These are phyloP conservation scores for Holacanthella duospinosa DNA, from an alignment of 2,888 invertebrate genomes.

Conservation along the genomic window DNA sequence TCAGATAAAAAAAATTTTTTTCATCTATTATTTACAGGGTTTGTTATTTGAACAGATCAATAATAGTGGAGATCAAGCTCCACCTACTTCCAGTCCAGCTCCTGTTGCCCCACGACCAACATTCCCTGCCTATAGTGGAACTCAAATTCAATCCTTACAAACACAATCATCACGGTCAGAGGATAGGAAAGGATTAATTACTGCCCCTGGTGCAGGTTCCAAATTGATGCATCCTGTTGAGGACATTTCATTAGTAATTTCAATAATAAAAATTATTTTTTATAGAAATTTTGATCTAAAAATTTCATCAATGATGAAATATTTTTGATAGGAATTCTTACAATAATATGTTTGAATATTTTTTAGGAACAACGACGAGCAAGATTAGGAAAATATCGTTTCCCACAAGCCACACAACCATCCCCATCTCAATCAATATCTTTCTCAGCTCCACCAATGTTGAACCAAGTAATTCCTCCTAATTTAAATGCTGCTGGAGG, in stretches of 20 bases:
- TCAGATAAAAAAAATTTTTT: too few relatives aligned
- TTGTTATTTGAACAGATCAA: too few relatives aligned
- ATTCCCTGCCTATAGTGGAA: slow-evolving; percentile 10
- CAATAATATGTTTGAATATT: slow-evolving; percentile 10
- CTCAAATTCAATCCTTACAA: neutral
- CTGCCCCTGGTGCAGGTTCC: slow-evolving; percentile 70
- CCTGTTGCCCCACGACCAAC: neutral
- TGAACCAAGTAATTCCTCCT: slow-evolving; percentile 36
- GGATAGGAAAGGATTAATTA: slow-evolving; percentile 48
- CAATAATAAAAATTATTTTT: slow-evolving; percentile 38
- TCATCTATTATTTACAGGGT: too few relatives aligned
- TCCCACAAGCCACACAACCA: slow-evolving; percentile 43
- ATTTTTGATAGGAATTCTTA: neutral
- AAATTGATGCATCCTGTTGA: slow-evolving; percentile 89
- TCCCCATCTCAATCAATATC: slow-evolving; percentile 17
- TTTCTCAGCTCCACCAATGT: slow-evolving; percentile 36
- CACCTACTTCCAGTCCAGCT: slow-evolving; percentile 11
- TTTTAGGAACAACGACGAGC: slow-evolving; percentile 67
- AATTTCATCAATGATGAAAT: too few relatives aligned
- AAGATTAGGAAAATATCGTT: slow-evolving; percentile 56
- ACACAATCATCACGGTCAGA: slow-evolving; percentile 5
- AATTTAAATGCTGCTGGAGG: slow-evolving; percentile 44
- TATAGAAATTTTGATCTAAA: too few relatives aligned
- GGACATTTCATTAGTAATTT: slow-evolving; percentile 72
- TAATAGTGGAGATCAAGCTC: neutral